phyloP scores from a whole-genome alignment of 2,797 vertebrate genomes.

The Halcyon chelicuti region DNA sequence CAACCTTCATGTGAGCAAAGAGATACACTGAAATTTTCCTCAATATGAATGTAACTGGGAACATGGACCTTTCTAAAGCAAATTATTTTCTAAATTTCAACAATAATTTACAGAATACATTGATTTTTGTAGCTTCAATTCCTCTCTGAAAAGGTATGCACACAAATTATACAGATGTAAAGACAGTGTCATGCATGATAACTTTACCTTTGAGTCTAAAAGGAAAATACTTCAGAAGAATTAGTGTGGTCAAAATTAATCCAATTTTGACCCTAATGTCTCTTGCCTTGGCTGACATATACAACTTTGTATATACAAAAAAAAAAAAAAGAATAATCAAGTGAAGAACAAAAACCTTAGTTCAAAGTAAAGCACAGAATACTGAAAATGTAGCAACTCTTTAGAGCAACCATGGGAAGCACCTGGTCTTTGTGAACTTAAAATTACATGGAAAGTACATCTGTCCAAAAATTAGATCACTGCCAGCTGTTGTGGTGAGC shows the following conservation, averaged over 20 bases:
- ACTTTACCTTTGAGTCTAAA: not conserved
- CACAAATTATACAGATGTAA: not conserved
- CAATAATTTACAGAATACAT: not conserved
- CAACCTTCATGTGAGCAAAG: not conserved
- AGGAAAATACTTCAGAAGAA: not conserved
- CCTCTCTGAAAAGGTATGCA: not conserved
- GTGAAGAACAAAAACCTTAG: not conserved
- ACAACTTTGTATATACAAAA: not conserved
- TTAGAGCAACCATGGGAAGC: not conserved
- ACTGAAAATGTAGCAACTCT: not conserved
- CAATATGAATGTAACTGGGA: not conserved
- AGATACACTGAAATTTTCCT: not conserved
- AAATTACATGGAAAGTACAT: conserved; percentile 10
- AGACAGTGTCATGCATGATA: not conserved
- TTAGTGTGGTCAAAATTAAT: not conserved
- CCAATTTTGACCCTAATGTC: not conserved
- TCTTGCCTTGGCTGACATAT: not conserved
- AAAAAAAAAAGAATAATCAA: not conserved
- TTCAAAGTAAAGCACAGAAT: not conserved
- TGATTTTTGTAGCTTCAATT: not conserved
- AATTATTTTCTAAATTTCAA: not conserved
- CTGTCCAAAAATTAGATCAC: not conserved
- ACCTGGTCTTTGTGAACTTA: conserved; percentile 21
- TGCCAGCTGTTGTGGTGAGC: not conserved
- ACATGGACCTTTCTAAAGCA: not conserved